These are phyloP conservation scores for Acrocephalus scirpaceus DNA, from an alignment of 2,797 vertebrate genomes.

Conservation along the genomic window DNA sequence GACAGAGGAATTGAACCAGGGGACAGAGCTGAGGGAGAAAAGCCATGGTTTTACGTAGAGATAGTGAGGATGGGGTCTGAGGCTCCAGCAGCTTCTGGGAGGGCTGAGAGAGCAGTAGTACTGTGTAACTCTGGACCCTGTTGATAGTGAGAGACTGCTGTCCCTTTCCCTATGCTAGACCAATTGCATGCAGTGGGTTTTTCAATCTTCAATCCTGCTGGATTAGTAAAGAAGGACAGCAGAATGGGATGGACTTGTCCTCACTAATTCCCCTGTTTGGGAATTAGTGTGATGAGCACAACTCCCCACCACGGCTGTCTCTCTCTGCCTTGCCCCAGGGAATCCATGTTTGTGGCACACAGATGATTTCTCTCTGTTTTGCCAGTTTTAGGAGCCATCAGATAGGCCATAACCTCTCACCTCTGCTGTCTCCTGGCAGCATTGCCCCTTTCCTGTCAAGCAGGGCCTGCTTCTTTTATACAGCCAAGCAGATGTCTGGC, in stretches of 20 bases:
- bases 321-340: not conserved
- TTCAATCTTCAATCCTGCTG: not conserved
- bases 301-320: not conserved
- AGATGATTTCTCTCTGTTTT: not conserved
- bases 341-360: not conserved
- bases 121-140: not conserved
- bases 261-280: not conserved
- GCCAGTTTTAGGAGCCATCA: not conserved
- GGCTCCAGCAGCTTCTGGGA: not conserved
- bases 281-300: not conserved
- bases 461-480: slow-evolving; percentile 19
- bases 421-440: not conserved
- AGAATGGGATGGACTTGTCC: not conserved
- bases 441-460: slow-evolving; percentile 32
- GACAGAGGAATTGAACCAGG: not conserved
- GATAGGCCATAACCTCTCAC: not conserved
- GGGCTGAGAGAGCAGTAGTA: not conserved
- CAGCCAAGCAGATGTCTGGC: slow-evolving; percentile 51
- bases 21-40: not conserved
- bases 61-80: not conserved
- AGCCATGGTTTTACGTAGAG: not conserved
- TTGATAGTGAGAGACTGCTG: not conserved
- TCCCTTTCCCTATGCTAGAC: not conserved
- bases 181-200: not conserved
- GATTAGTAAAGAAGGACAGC: not conserved